Evolutionary conservation across 2,113 vertebrate genomes (phyloP).

Genomic region (Stigmatopora argus): DNA sequence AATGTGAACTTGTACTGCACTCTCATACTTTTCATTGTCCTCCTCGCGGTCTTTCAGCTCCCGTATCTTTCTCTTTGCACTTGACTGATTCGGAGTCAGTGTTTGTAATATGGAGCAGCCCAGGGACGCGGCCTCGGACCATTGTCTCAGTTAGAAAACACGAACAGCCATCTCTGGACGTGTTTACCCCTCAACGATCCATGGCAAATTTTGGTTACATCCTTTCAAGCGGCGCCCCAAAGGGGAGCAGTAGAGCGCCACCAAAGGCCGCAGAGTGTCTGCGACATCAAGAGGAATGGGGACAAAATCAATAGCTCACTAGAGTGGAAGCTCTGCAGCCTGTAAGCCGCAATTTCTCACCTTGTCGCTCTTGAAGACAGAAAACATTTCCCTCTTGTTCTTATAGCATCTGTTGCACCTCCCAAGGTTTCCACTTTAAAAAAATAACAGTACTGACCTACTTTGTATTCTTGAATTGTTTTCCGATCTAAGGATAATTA

Average conservation of each 20-base stretch:
- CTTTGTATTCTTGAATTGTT: not conserved
- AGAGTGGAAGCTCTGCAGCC: slow-evolving; percentile 63
- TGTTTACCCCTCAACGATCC: slow-evolving; percentile 52
- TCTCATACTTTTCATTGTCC: slow-evolving; percentile 17
- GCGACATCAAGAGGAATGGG: slow-evolving; percentile 28
- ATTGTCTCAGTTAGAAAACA: slow-evolving; percentile 63
- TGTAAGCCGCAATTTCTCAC: slow-evolving; percentile 63
- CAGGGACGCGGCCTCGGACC: slow-evolving; percentile 36
- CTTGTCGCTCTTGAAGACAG: slow-evolving; percentile 69
- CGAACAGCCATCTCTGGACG: slow-evolving; percentile 40
- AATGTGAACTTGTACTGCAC: slow-evolving; percentile 24
- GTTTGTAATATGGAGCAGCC: slow-evolving; percentile 34
- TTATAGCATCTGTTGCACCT: slow-evolving; percentile 58
- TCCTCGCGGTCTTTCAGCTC: slow-evolving; percentile 1
- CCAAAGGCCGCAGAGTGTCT: slow-evolving; percentile 42
- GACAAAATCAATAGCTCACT: slow-evolving; percentile 69
- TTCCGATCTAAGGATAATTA: not conserved
- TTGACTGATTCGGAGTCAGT: slow-evolving; percentile 31
- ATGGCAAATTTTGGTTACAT: slow-evolving; percentile 44
- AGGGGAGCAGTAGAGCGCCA: slow-evolving; percentile 53
- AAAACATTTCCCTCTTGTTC: slow-evolving; percentile 54
- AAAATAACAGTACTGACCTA: not conserved
- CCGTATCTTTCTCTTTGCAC: slow-evolving; percentile 27
- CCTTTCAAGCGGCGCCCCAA: slow-evolving; percentile 48
- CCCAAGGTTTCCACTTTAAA: slow-evolving; percentile 20